phyloP scores from a whole-genome alignment of 1,140 invertebrate species.

The Hetaerina americana region DNA sequence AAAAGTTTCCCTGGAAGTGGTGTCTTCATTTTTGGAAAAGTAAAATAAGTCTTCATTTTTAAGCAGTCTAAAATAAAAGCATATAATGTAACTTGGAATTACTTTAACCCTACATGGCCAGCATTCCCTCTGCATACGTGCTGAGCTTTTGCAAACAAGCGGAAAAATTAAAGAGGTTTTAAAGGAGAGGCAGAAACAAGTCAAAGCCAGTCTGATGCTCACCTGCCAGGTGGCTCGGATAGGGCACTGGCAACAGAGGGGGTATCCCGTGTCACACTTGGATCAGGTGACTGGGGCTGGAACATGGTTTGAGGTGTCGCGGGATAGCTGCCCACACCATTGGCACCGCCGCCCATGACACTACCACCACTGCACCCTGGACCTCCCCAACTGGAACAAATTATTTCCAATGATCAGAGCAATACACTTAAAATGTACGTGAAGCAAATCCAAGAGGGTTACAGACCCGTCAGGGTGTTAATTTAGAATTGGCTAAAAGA shows the following conservation, averaged over 20 bases:
- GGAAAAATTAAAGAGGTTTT: too few relatives aligned
- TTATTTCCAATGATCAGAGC: background rate
- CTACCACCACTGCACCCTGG: constrained; percentile 21
- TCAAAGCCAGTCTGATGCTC: constrained; percentile 7
- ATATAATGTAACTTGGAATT: too few relatives aligned
- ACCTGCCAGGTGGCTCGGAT: constrained; percentile 22
- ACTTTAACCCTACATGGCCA: too few relatives aligned
- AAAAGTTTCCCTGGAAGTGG: too few relatives aligned
- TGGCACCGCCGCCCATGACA: constrained; percentile 29
- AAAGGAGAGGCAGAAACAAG: too few relatives aligned
- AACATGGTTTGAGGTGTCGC: constrained; percentile 44
- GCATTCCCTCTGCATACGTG: background rate
- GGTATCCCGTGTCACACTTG: constrained; percentile 43
- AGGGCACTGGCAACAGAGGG: constrained; percentile 44
- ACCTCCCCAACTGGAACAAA: constrained; percentile 31
- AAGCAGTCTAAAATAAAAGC: too few relatives aligned
- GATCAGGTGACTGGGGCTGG: constrained; percentile 50
- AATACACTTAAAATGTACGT: background rate
- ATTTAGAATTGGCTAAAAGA: background rate
- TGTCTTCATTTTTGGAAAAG: too few relatives aligned
- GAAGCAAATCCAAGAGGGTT: background rate
- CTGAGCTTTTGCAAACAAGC: background rate
- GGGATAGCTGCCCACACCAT: constrained; percentile 40
- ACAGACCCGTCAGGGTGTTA: background rate
- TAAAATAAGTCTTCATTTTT: too few relatives aligned